phyloP scores from a whole-genome alignment of 2,113 vertebrate species.

The Chamaea fasciata region DNA sequence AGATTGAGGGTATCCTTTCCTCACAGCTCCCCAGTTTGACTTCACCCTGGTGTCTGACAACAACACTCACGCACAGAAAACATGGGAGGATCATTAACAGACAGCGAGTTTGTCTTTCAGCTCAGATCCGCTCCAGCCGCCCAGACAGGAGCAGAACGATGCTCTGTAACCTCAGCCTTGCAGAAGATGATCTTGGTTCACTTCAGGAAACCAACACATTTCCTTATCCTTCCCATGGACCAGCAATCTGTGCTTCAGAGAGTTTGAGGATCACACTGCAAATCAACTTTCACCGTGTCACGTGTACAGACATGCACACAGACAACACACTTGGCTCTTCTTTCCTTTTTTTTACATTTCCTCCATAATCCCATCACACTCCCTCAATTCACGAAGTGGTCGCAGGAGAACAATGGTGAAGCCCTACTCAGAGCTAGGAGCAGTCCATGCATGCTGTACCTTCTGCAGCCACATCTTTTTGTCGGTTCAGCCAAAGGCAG shows the following conservation, averaged over 20 bases:
- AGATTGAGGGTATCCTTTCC: background rate
- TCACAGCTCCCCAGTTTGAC: background rate
- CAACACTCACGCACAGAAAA: background rate
- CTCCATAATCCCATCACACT: background rate
- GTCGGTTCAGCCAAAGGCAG: background rate
- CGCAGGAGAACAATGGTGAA: background rate
- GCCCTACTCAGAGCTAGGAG: background rate
- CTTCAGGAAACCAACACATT: background rate
- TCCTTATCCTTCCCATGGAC: background rate
- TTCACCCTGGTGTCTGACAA: background rate
- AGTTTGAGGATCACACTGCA: background rate
- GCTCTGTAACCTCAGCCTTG: background rate
- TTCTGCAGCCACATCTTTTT: background rate
- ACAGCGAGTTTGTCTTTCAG: background rate
- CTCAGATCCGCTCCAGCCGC: background rate
- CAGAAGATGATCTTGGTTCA: background rate
- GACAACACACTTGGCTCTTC: background rate
- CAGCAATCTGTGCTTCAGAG: background rate
- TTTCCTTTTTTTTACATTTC: background rate
- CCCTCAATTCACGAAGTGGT: background rate
- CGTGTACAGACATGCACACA: background rate
- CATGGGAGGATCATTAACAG: background rate
- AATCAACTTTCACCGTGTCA: background rate
- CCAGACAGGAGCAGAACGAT: accelerated
- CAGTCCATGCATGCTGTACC: accelerated